Evolutionary conservation across 2,113 vertebrate genomes (phyloP).

Genomic region (Neodon shergylaensis): DNA sequence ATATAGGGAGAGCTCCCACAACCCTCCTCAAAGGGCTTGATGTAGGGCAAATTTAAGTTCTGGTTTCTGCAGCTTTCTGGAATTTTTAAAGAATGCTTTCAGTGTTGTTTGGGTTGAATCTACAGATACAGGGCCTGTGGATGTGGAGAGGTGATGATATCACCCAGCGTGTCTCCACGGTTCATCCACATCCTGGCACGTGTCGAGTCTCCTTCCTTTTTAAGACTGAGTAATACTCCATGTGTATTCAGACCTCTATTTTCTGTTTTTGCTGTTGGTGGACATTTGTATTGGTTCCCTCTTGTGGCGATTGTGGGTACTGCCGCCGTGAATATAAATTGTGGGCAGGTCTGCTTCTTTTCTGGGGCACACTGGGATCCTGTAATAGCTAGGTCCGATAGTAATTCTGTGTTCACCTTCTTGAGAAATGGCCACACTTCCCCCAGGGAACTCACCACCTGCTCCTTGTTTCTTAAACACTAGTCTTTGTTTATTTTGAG

Average conservation of each 20-base stretch:
- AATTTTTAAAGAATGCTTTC: not conserved
- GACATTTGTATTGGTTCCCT: not conserved
- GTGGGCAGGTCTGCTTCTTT: fast-evolving
- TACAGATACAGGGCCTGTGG: not conserved
- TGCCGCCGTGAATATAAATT: fast-evolving
- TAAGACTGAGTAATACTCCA: not conserved
- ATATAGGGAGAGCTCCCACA: not conserved
- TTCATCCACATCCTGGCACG: fast-evolving
- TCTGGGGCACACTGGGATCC: fast-evolving
- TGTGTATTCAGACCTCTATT: too few species aligned
- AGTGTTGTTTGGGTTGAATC: not conserved
- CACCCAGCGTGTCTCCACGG: not conserved
- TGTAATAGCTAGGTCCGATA: fast-evolving
- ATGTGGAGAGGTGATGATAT: not conserved
- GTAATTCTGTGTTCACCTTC: not conserved
- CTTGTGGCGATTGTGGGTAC: not conserved
- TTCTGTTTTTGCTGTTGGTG: not conserved
- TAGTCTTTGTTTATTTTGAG: not conserved
- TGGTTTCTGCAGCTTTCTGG: not conserved
- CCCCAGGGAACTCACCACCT: fast-evolving
- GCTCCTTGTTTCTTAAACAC: not conserved
- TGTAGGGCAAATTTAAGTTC: not conserved
- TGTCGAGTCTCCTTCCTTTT: not conserved
- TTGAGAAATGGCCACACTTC: not conserved
- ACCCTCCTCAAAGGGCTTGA: too few species aligned